These are phyloP conservation scores for Lysandra bellargus DNA, from an alignment of 2,888 invertebrate genomes.

Conservation along the genomic window DNA sequence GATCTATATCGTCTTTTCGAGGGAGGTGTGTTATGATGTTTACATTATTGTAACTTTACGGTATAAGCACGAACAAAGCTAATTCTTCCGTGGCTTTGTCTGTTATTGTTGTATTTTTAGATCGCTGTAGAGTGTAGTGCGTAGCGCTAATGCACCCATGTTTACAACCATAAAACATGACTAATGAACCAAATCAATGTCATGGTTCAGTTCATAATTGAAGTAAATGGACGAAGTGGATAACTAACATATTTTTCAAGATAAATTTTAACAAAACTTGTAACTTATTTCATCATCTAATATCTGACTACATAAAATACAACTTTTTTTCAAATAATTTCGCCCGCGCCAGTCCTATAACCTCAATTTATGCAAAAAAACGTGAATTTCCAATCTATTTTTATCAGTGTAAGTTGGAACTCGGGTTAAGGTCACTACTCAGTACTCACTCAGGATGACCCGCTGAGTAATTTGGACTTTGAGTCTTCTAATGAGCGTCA, in stretches of 20 bases:
- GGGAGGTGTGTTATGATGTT: conserved; percentile 2
- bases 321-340: no score
- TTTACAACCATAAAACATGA: conserved; percentile 4
- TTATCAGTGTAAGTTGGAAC: neutral
- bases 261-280: no score
- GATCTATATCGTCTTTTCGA: neutral
- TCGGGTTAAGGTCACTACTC: neutral
- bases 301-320: no score
- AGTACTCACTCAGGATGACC: neutral
- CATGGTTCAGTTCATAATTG: neutral
- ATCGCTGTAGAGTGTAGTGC: neutral
- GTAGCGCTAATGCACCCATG: neutral
- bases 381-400: neutral
- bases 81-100: neutral
- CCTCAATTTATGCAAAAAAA: no score
- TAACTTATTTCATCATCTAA: no score
- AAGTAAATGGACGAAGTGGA: no score
- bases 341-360: no score
- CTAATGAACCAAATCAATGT: neutral
- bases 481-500: neutral
- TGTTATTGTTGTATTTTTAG: conserved; percentile 6
- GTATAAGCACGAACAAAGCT: conserved; percentile 4
- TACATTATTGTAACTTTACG: conserved; percentile 16
- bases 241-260: no score
- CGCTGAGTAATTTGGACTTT: neutral